These are phyloP conservation scores for Pithys albifrons DNA, from an alignment of 2,113 vertebrate genomes.

Conservation along the genomic window DNA sequence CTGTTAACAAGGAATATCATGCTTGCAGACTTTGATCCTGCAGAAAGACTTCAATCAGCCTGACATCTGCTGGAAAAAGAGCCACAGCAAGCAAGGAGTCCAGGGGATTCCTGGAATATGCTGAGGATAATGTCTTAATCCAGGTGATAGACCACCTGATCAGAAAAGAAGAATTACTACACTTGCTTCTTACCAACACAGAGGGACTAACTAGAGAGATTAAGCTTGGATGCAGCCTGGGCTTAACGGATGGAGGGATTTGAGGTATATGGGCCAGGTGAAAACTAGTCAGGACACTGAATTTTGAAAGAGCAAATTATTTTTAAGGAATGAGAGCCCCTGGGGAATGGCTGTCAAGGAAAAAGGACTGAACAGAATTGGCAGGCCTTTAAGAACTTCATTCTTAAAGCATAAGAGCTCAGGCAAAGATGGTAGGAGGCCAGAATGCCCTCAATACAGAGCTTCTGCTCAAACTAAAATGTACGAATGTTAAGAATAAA, in stretches of 20 bases:
- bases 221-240: background rate
- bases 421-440: background rate
- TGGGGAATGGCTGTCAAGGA: background rate
- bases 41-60: background rate
- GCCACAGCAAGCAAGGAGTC: background rate
- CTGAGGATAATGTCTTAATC: background rate
- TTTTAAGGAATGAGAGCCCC: background rate
- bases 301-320: background rate
- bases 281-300: background rate
- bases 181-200: background rate
- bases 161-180: background rate
- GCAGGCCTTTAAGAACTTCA: background rate
- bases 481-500: background rate
- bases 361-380: background rate
- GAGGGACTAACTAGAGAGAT: background rate
- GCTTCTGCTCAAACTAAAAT: background rate
- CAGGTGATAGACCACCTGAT: rapidly evolving
- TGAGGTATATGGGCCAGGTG: background rate
- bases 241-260: background rate
- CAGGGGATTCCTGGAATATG: background rate
- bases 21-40: background rate
- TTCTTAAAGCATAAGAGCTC: background rate
- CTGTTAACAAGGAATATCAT: background rate
- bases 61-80: background rate
- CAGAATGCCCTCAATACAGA: background rate